These are phyloP conservation scores for Phyllopteryx taeniolatus DNA, from an alignment of 2,113 vertebrate genomes.

Conservation along the genomic window DNA sequence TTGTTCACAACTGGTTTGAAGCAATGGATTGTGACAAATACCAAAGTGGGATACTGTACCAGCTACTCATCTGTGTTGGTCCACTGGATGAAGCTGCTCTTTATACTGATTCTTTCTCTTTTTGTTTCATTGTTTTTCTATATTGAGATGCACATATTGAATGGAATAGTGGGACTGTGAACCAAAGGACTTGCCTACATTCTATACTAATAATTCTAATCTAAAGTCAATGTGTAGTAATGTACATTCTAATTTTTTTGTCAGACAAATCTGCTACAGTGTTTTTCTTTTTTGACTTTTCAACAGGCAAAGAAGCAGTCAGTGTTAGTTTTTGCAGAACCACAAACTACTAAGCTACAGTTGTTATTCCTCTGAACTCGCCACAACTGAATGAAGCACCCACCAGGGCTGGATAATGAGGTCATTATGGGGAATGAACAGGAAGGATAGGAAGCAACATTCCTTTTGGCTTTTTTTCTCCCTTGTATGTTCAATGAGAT, in stretches of 20 bases:
- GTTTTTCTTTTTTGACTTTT: background rate
- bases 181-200: no score
- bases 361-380: background rate
- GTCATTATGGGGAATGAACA: slow-evolving; percentile 29
- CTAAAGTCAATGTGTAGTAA: background rate
- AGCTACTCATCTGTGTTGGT: no score
- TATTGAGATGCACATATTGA: no score
- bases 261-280: background rate
- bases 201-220: no score
- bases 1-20: no score
- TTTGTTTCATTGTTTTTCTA: no score
- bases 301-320: background rate
- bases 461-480: background rate
- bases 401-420: slow-evolving; percentile 20
- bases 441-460: slow-evolving; percentile 23
- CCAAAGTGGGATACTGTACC: no score
- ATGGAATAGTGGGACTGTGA: no score
- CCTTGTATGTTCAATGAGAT: background rate
- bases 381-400: background rate
- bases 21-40: no score
- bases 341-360: background rate
- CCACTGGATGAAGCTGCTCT: no score
- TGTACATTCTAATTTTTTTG: background rate
- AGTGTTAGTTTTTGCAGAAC: background rate
- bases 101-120: no score